Percentiles rank a stretch among this genome's conserved stretches.
These are phyloP conservation scores for Nebria salina DNA, from an alignment of 2,888 invertebrate genomes.

Conservation along the genomic window DNA sequence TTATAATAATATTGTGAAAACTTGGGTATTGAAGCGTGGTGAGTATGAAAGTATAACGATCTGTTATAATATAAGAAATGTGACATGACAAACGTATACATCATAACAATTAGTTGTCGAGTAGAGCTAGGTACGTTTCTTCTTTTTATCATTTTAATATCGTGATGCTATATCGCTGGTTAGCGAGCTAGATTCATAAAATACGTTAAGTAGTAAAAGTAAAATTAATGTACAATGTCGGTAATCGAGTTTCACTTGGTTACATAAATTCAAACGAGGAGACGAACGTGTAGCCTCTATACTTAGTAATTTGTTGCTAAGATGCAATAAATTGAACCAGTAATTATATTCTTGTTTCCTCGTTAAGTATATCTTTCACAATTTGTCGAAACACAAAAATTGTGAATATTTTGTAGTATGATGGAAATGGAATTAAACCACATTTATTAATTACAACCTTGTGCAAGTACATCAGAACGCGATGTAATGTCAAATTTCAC, in stretches of 20 bases:
- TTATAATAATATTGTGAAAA: conserved; percentile 1
- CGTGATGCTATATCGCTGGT: background rate
- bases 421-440: no score
- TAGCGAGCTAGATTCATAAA: background rate
- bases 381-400: background rate
- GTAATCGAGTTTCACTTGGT: background rate
- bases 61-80: background rate
- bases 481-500: no score
- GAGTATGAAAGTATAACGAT: background rate
- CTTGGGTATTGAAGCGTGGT: conserved; percentile 1
- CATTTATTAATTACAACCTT: no score
- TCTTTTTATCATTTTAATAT: background rate
- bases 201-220: background rate
- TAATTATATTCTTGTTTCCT: background rate
- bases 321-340: background rate
- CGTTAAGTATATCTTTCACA: background rate
- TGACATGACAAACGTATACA: background rate
- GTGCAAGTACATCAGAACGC: no score
- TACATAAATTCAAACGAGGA: background rate
- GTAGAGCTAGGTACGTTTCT: background rate
- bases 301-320: background rate
- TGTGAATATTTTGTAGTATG: no score
- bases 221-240: background rate
- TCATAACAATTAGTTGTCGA: background rate
- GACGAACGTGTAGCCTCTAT: background rate